Percentiles rank a stretch among this genome's conserved stretches.
Conservation (phyloP, 64 coral and sea anemone genomes). For the Acropora yongei region DNA sequence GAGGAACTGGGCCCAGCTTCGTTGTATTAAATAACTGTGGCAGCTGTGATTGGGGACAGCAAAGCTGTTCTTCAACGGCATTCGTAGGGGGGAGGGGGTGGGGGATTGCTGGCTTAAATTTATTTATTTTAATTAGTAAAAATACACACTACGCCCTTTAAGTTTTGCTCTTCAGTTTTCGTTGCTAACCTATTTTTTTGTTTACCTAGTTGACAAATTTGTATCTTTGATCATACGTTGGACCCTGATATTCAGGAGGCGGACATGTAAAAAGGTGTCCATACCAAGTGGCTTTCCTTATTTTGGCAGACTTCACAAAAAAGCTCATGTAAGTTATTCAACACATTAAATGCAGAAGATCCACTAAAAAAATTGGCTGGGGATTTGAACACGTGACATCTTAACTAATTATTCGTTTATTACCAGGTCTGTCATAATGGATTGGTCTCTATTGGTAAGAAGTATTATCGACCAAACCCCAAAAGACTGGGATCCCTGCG, state of each 20-base stretch:
- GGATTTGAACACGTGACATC: not conserved
- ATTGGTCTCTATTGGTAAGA: slow-evolving; percentile 33
- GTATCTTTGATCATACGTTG: not conserved
- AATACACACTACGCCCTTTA: too few relatives aligned
- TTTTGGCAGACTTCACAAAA: slow-evolving; percentile 10
- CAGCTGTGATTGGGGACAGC: too few relatives aligned
- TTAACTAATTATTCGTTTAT: not conserved
- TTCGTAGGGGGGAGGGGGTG: too few relatives aligned
- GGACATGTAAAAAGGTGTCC: not conserved
- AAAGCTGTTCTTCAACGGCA: too few relatives aligned
- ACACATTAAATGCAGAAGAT: not conserved
- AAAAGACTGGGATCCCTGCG: not conserved
- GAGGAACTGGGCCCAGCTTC: too few relatives aligned
- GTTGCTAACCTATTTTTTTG: not conserved
- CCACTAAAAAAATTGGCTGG: not conserved
- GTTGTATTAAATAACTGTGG: too few relatives aligned
- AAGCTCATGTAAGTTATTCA: not conserved
- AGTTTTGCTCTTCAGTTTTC: not conserved
- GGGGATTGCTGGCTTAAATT: too few relatives aligned
- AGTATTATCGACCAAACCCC: not conserved
- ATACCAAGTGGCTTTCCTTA: slow-evolving; percentile 9
- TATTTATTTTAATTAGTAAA: too few relatives aligned
- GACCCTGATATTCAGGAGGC: not conserved
- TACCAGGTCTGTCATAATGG: slow-evolving; percentile 49
- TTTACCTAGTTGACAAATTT: not conserved